Conservation (phyloP, 2,113 vertebrate species). For the Archilochus colubris region DNA sequence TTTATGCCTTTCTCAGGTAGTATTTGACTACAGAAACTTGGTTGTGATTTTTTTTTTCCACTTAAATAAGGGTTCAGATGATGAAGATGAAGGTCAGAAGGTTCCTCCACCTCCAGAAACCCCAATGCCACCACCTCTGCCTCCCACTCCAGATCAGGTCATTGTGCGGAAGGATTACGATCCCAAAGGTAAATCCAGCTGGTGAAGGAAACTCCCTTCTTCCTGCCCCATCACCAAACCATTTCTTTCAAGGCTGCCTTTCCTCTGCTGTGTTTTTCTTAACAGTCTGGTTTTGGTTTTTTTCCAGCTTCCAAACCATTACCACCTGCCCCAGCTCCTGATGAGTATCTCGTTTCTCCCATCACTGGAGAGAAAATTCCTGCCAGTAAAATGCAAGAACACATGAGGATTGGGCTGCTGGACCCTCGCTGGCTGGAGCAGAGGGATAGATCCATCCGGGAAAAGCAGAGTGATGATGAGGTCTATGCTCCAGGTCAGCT, state of each 20-base stretch:
- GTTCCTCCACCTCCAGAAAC: slow-evolving; percentile 92
- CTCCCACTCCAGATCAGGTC: slow-evolving; percentile 96
- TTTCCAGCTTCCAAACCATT: slow-evolving; percentile 88
- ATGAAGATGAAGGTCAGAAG: slow-evolving; percentile 93
- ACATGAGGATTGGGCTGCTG: slow-evolving; percentile 97
- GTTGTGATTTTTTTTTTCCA: background rate
- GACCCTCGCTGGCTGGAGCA: slow-evolving; percentile 98
- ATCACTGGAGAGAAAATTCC: slow-evolving; percentile 98
- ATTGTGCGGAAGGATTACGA: slow-evolving; percentile 98
- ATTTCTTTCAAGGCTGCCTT: background rate
- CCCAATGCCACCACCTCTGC: slow-evolving; percentile 95
- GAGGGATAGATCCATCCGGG: slow-evolving; percentile 92
- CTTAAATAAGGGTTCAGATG: slow-evolving; percentile 90
- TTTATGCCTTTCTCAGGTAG: background rate
- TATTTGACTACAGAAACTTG: background rate
- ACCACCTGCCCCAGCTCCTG: slow-evolving; percentile 78
- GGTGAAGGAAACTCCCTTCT: background rate
- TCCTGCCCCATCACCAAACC: background rate
- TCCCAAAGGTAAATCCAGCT: slow-evolving; percentile 87
- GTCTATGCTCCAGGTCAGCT: slow-evolving; percentile 91
- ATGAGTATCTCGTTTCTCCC: slow-evolving; percentile 96
- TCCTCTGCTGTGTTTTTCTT: background rate
- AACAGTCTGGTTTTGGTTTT: background rate
- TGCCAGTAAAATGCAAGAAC: slow-evolving; percentile 99
- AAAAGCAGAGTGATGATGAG: slow-evolving; percentile 96